phyloP scores from a whole-genome alignment of 2,888 invertebrate species.

The Belgica antarctica region DNA sequence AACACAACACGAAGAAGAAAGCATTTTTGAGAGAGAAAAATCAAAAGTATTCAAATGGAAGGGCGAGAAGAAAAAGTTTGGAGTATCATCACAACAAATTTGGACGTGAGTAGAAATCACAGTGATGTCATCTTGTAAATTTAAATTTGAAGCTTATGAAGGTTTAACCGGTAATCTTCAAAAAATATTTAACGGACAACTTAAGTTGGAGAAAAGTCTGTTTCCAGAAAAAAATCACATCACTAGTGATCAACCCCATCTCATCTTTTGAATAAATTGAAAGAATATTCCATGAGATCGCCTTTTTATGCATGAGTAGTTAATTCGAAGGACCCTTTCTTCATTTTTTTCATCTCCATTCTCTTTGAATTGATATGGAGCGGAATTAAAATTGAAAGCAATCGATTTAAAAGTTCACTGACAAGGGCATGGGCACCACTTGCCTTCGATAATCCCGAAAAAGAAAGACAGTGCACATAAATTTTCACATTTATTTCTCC shows the following conservation, averaged over 20 bases:
- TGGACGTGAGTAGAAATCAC: too few relatives aligned
- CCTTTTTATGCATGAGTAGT: background rate
- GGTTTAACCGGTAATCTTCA: too few relatives aligned
- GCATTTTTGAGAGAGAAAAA: background rate
- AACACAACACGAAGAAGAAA: background rate
- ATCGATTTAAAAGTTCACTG: constrained; percentile 15
- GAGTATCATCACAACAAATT: too few relatives aligned
- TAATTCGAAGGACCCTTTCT: background rate
- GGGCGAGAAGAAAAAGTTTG: background rate
- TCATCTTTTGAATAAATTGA: background rate
- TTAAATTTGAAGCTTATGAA: too few relatives aligned
- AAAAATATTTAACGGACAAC: too few relatives aligned
- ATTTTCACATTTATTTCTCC: background rate
- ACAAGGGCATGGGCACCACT: constrained; percentile 15
- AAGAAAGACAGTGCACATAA: too few relatives aligned
- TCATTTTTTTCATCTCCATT: background rate
- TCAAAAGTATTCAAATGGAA: too few relatives aligned
- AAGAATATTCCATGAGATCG: constrained; percentile 6
- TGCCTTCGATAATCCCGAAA: constrained; percentile 1
- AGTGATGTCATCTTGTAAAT: too few relatives aligned
- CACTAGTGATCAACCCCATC: too few relatives aligned
- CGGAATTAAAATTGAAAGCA: constrained; percentile 11
- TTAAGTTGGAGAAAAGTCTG: too few relatives aligned
- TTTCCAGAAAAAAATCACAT: too few relatives aligned
- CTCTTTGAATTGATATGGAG: background rate